A percentile compares a stretch with the other conserved stretches of the same genome.
phyloP scores from a whole-genome alignment of 1,140 invertebrate species.

The Limonius californicus region DNA sequence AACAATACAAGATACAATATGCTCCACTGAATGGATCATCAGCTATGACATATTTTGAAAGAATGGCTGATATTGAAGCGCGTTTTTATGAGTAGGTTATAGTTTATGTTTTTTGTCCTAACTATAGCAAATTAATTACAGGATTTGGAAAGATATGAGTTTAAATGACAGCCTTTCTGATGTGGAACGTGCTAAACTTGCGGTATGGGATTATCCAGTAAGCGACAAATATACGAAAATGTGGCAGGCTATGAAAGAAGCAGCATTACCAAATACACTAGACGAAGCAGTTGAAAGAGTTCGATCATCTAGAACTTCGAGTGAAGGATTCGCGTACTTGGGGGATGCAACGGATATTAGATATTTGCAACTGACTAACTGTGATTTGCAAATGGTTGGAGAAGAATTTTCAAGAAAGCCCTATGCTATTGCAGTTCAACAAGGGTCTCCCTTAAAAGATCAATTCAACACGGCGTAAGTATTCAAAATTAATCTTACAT shows the following conservation, averaged over 20 bases:
- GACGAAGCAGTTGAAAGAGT: slow-evolving; percentile 57
- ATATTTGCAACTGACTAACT: slow-evolving; percentile 60
- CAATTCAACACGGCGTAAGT: slow-evolving; percentile 52
- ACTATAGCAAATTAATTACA: too few relatives aligned
- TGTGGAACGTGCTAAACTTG: slow-evolving; percentile 58
- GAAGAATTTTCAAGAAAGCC: slow-evolving; percentile 70
- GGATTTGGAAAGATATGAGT: slow-evolving; percentile 71
- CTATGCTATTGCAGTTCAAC: slow-evolving; percentile 64
- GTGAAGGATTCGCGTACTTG: slow-evolving; percentile 63
- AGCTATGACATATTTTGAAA: slow-evolving; percentile 65
- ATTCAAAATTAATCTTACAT: neutral
- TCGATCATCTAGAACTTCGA: slow-evolving; percentile 44
- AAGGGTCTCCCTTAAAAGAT: slow-evolving; percentile 58
- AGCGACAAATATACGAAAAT: slow-evolving; percentile 70
- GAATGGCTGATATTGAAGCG: slow-evolving; percentile 71
- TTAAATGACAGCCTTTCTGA: slow-evolving; percentile 59
- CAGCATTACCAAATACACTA: slow-evolving; percentile 52
- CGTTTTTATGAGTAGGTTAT: slow-evolving; percentile 66
- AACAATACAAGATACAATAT: slow-evolving; percentile 67
- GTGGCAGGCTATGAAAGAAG: slow-evolving; percentile 59
- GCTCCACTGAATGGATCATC: slow-evolving; percentile 61
- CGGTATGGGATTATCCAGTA: slow-evolving; percentile 73
- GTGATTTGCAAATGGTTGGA: slow-evolving; percentile 60
- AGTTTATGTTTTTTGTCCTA: too few relatives aligned
- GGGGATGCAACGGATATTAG: slow-evolving; percentile 63